These are phyloP conservation scores for Cartodere bifasciata DNA, from an alignment of 2,888 invertebrate species.

Conservation along the genomic window DNA sequence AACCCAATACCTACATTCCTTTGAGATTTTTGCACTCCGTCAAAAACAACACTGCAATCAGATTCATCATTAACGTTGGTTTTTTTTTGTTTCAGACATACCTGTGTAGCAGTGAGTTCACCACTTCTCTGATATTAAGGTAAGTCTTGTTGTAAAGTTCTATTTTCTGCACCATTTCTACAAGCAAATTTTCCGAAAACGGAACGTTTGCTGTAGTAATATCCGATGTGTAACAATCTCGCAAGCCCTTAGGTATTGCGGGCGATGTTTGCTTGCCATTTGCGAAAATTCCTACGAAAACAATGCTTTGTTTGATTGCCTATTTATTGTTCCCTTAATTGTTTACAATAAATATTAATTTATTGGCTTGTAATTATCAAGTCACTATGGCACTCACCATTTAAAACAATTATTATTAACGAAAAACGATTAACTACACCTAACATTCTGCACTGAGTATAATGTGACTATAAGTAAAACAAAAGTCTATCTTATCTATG, in stretches of 20 bases:
- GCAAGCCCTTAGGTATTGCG: slow-evolving; percentile 42
- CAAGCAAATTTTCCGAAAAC: slow-evolving; percentile 42
- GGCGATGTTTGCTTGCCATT: slow-evolving; percentile 17
- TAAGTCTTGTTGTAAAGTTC: slow-evolving; percentile 40
- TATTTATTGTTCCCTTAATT: no score
- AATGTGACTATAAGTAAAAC: no score
- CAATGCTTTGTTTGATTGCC: no score
- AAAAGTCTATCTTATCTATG: no score
- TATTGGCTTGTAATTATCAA: no score
- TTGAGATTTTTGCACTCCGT: slow-evolving; percentile 44
- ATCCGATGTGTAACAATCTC: slow-evolving; percentile 45
- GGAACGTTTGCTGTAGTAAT: slow-evolving; percentile 39
- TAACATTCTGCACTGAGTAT: no score
- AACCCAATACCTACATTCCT: slow-evolving; percentile 28
- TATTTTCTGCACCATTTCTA: slow-evolving; percentile 49
- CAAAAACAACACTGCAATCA: slow-evolving; percentile 41
- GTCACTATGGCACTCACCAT: no score
- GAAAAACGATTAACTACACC: no score
- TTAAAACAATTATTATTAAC: no score
- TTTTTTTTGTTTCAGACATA: slow-evolving; percentile 21
- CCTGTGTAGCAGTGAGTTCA: slow-evolving; percentile 45
- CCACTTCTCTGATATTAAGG: slow-evolving; percentile 42
- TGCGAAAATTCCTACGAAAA: no score
- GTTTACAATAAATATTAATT: no score
- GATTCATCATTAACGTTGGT: slow-evolving; percentile 3